These are phyloP conservation scores for Ceratina calcarata DNA, from an alignment of 1,140 invertebrate genomes.

Conservation along the genomic window DNA sequence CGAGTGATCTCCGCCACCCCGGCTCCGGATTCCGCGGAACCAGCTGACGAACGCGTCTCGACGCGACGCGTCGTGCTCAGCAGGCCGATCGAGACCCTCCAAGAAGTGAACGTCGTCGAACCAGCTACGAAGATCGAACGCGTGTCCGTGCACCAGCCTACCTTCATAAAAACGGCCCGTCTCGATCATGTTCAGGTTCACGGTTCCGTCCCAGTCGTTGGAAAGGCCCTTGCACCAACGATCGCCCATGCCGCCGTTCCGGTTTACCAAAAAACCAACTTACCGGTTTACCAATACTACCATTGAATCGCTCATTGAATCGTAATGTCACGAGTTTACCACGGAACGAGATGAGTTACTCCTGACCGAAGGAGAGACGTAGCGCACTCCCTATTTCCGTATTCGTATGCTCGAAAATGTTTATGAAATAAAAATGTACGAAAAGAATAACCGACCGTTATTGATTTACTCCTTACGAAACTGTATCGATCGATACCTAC, in stretches of 20 bases:
- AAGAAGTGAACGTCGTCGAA: slow-evolving; percentile 82
- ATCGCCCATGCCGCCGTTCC: slow-evolving; percentile 73
- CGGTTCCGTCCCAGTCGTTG: slow-evolving; percentile 75
- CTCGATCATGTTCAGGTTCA: slow-evolving; percentile 77
- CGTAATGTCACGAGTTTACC: not conserved
- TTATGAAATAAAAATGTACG: slow-evolving; percentile 17
- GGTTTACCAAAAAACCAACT: slow-evolving; percentile 73
- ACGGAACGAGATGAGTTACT: not conserved
- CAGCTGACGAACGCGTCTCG: slow-evolving; percentile 82
- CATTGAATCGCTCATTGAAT: not conserved
- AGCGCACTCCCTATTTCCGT: not conserved
- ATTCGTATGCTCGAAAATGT: slow-evolving; percentile 9
- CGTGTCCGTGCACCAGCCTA: slow-evolving; percentile 79
- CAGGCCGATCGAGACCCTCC: slow-evolving; percentile 83
- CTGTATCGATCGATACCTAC: not conserved
- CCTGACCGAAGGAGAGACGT: not conserved
- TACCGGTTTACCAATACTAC: slow-evolving; percentile 65
- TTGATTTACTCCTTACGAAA: not conserved
- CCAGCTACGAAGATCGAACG: slow-evolving; percentile 82
- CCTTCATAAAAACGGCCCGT: slow-evolving; percentile 78
- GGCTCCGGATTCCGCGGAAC: slow-evolving; percentile 78
- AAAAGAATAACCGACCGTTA: not conserved
- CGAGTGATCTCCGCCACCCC: slow-evolving; percentile 83
- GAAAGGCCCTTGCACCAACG: slow-evolving; percentile 77
- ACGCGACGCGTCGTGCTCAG: slow-evolving; percentile 84